Conservation (phyloP, 2,888 invertebrate species). For the Meteorus cinctellus region DNA sequence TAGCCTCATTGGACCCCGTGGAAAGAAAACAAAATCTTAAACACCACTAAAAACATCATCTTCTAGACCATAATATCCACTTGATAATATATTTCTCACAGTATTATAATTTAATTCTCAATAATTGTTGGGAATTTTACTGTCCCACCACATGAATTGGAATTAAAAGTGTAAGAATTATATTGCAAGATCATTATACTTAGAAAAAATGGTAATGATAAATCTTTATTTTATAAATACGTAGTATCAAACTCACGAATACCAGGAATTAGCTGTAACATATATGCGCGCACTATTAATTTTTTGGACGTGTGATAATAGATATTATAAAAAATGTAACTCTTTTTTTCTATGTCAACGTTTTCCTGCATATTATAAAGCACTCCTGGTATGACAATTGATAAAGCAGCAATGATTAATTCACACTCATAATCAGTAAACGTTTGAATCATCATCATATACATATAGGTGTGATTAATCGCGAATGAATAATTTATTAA, state of each 20-base stretch:
- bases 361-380: slow-evolving; percentile 24
- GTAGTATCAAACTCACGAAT: background rate
- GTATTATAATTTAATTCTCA: no score
- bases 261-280: background rate
- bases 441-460: background rate
- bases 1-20: no score
- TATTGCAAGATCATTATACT: background rate
- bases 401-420: slow-evolving; percentile 22
- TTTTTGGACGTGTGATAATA: slow-evolving; percentile 25
- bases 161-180: background rate
- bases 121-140: slow-evolving; percentile 44
- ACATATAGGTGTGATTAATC: background rate
- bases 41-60: no score
- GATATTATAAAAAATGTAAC: slow-evolving; percentile 21
- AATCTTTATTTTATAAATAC: background rate
- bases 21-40: no score
- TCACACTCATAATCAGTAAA: background rate
- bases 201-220: background rate
- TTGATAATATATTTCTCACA: no score
- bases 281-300: slow-evolving; percentile 17
- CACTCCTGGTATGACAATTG: slow-evolving; percentile 47
- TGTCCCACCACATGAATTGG: background rate
- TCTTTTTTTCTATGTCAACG: slow-evolving; percentile 7
- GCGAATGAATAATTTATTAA: background rate
- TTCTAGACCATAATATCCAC: no score